Percentiles rank a stretch among this genome's conserved stretches.
These are phyloP conservation scores for Drosophila bocqueti DNA, from an alignment of 1,140 invertebrate species.

Conservation along the genomic window DNA sequence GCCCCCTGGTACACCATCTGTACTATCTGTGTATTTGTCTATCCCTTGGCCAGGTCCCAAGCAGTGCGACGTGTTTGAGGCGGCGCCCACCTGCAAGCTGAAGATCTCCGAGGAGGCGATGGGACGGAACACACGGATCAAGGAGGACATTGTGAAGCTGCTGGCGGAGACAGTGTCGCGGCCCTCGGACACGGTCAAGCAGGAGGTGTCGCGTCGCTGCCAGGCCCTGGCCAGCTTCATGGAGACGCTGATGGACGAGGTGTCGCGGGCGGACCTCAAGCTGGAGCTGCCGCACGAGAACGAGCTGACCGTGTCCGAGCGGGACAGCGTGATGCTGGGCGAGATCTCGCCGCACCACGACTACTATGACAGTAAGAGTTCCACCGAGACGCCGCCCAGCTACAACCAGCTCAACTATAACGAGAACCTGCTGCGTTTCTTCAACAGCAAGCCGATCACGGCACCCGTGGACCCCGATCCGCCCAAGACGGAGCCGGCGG, in stretches of 20 bases:
- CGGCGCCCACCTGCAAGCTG: constrained; percentile 84
- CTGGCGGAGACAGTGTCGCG: constrained; percentile 89
- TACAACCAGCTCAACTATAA: constrained; percentile 95
- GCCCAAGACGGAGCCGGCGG: constrained; percentile 80
- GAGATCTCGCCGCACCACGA: constrained; percentile 95
- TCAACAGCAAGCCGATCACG: constrained; percentile 91
- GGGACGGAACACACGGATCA: constrained; percentile 87
- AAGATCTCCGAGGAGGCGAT: constrained; percentile 87
- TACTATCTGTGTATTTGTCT: neutral
- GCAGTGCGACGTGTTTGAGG: constrained; percentile 88
- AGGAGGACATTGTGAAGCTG: constrained; percentile 89
- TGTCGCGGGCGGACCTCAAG: constrained; percentile 86
- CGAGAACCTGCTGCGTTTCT: constrained; percentile 94
- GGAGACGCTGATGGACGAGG: constrained; percentile 90
- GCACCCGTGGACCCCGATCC: constrained; percentile 84
- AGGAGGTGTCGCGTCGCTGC: constrained; percentile 88
- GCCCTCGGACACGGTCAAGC: constrained; percentile 87
- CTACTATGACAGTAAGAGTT: constrained; percentile 91
- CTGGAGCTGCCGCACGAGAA: constrained; percentile 87
- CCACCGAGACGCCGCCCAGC: constrained; percentile 92
- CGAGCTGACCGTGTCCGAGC: constrained; percentile 87
- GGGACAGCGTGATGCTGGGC: constrained; percentile 92
- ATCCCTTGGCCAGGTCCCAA: constrained; percentile 58
- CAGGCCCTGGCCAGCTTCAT: constrained; percentile 91
- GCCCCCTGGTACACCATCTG: too few relatives aligned